Percentiles rank a stretch among this genome's conserved stretches.
Conservation (phyloP, 2,797 vertebrate species). For the Oreochromis grahami region DNA sequence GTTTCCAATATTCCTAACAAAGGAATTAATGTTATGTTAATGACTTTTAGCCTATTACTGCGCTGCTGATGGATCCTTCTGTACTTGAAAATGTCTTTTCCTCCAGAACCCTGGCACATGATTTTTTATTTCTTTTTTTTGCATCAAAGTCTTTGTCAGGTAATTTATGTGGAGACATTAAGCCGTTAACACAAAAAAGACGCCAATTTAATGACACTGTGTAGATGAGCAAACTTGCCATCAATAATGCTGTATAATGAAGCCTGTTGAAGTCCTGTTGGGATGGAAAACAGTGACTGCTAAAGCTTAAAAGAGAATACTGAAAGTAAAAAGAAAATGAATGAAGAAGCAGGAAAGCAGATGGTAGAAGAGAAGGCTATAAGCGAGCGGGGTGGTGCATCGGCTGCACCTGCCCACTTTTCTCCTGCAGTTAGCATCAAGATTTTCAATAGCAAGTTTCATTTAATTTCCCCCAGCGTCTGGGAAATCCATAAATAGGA, state of each 20-base stretch:
- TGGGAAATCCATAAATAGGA: neutral
- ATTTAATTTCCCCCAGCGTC: rapidly evolving
- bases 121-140: slow-evolving; percentile 34
- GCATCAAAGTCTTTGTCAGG: slow-evolving; percentile 75
- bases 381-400: neutral
- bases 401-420: neutral
- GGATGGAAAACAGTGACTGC: slow-evolving; percentile 20
- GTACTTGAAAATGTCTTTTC: slow-evolving; percentile 70
- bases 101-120: slow-evolving; percentile 45
- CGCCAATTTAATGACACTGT: slow-evolving; percentile 67
- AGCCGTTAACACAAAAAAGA: slow-evolving; percentile 72
- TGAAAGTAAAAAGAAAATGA: neutral
- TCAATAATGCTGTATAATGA: slow-evolving; percentile 69
- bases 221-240: slow-evolving; percentile 73
- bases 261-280: slow-evolving; percentile 30
- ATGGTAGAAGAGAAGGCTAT: neutral
- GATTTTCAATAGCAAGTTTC: neutral
- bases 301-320: slow-evolving; percentile 40
- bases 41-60: slow-evolving; percentile 64
- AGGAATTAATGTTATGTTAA: slow-evolving; percentile 75
- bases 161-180: slow-evolving; percentile 79
- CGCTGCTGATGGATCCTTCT: slow-evolving; percentile 65
- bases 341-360: neutral
- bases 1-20: slow-evolving; percentile 71
- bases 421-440: neutral